Conservation (phyloP, 2,797 vertebrate species). For the Gallinago solitaria region DNA sequence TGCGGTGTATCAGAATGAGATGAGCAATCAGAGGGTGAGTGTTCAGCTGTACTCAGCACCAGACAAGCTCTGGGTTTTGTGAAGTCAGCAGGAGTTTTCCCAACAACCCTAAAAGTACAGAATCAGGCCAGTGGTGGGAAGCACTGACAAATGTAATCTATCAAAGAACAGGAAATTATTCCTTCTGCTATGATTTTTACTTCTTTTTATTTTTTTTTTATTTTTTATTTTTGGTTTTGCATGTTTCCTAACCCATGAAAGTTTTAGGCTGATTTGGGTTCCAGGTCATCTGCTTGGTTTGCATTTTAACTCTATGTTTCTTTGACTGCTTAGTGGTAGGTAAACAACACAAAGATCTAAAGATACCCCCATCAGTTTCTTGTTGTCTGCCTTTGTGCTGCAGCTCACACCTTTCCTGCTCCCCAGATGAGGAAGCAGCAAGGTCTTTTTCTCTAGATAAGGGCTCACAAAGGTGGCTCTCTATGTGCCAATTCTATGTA, state of each 20-base stretch:
- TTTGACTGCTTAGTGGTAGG: not conserved
- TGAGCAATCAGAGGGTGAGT: not conserved
- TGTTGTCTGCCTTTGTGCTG: not conserved
- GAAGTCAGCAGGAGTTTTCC: constrained; percentile 5
- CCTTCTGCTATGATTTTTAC: not conserved
- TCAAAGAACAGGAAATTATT: not conserved
- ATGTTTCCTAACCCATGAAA: not conserved
- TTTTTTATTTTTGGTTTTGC: not conserved
- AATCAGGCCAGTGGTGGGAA: not conserved
- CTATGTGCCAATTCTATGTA: not conserved
- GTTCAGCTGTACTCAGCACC: not conserved
- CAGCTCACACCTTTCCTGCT: not conserved
- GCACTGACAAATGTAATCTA: not conserved
- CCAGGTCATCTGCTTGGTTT: not conserved
- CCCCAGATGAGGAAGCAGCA: not conserved
- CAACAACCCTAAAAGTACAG: not conserved
- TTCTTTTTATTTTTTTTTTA: not conserved
- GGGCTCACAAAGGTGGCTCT: not conserved
- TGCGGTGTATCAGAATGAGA: not conserved
- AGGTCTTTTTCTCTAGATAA: not conserved
- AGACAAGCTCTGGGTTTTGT: constrained; percentile 1
- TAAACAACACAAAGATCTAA: not conserved
- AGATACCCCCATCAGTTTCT: not conserved
- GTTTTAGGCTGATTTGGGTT: not conserved
- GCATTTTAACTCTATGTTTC: not conserved